Evolutionary conservation across 2,113 vertebrate species (phyloP), one percentile per base, ranked within the genome.

Genomic region (Falco punctatus): DNA sequence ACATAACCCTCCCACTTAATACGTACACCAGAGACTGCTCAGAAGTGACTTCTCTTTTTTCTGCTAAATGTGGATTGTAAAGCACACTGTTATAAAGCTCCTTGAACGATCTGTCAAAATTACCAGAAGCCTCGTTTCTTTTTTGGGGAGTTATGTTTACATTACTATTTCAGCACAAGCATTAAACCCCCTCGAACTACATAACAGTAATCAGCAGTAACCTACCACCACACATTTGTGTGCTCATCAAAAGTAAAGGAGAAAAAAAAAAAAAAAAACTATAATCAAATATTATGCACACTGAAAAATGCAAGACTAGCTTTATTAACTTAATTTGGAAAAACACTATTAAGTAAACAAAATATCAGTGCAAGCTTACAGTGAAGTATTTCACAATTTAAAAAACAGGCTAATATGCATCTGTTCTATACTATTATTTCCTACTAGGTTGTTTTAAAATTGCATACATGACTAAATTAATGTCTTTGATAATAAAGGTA

Each of bases 1-100:
- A 86, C 77, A 83, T 67, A 97, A 87, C 81, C 97, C 97, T 98
- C 97, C 98, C 96, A 97, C 95, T 96, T 92, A 61, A 93, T 94
- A 96, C 51, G 44, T 70, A 59, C 78, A 97, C 89, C 85, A 80
- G 14, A 33, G 81, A 85, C 88, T 91, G 92, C 69, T 94, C 86
- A 83, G 85, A 82, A 96, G 81, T 85, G 62, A 71, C 85, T 77
- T 72, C 92, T 86, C 65, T 40, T 90, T 74, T 64, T 5, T 46
- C 73, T 83, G 49, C 94, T 81, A 89, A 96, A 96, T 55, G 40
- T 58, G 67, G 90, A 71, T 70, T 91, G 55, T 42, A 84, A 13
- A 90, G 44, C n/a, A 91, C 44, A 95, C 12, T 4, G 44, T 51
- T 88, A 51, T 1, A 59, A 46, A 66, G 23, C n/a, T 94, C 33